Base-by-base conservation (phyloP, 2,888 invertebrate species). In the Sphaerophoria taeniata region DNA sequence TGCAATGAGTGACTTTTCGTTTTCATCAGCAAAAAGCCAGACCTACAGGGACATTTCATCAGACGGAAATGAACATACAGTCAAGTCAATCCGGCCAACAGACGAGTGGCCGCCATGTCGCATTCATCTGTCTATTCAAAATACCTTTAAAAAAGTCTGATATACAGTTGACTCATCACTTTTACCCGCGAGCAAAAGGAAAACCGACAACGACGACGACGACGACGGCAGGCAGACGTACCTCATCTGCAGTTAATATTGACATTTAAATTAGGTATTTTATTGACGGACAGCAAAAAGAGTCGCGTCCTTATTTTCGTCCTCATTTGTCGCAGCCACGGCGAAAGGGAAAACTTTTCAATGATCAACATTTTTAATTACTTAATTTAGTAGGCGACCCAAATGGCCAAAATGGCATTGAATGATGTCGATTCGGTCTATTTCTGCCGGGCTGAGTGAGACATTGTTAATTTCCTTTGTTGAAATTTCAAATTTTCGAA, bases 211-310 rank as follows among this genome's bases (percentile, higher is more conserved):
- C 45, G 11, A 53, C 67, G 39, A 49, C 14, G n/a, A 45, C 45
- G 11, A 11, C 45, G 24, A 24, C 24, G 24, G 39, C 67, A 24
- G 39, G 16, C 14, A n/a, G 58, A 55, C 67, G 60, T 67, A 75
- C 71, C 72, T 80, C 80, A 73, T 81, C 73, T 71, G 72, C 83
- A 78, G 81, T 87, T 87, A 88, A 89, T 89, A 90, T 90, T 89
- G 90, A 88, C 89, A 89, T 88, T 87, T 88, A 89, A 90, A 90
- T 90, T 90, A 89, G 88, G 82, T 84, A 80, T 80, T 75, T 84
- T 80, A 84, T 84, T 71, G 75, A 80, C 67, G 72, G 84, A 72
- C 24, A 24, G 24, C 24, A 24, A 84, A 79, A 33, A 63, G 39
- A 56, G 60, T 63, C 34, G 34, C 11, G 2, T n/a, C 16, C 7